phyloP scores from a whole-genome alignment of 2,113 vertebrate species.

The Eudyptes chrysolophus region DNA sequence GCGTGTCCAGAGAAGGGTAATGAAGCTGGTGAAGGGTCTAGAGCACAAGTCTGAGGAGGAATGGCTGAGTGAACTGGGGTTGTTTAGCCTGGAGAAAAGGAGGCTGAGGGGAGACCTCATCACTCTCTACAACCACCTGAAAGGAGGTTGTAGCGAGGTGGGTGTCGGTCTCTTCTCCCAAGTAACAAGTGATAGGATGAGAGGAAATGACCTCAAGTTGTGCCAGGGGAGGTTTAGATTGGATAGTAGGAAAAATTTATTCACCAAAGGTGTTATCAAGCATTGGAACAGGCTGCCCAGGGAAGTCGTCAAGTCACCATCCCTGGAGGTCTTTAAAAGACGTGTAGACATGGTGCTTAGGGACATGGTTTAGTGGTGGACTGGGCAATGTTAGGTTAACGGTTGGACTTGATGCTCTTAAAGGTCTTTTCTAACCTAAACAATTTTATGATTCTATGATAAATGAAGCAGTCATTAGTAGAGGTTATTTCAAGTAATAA shows the following conservation, averaged over 20 bases:
- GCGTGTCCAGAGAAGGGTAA: too few relatives aligned
- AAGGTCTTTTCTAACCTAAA: neutral
- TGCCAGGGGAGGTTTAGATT: neutral
- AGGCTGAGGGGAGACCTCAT: too few relatives aligned
- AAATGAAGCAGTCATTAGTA: neutral
- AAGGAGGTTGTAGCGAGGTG: too few relatives aligned
- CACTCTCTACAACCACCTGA: too few relatives aligned
- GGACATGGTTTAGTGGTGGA: neutral
- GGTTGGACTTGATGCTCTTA: neutral
- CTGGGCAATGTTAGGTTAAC: neutral
- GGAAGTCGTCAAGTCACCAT: neutral
- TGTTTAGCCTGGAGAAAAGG: too few relatives aligned
- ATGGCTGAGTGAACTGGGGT: too few relatives aligned
- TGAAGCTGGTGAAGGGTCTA: too few relatives aligned
- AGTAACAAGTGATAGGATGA: fast-evolving
- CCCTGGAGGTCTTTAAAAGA: neutral
- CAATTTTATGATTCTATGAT: neutral
- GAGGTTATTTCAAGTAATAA: neutral
- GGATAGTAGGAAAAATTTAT: neutral
- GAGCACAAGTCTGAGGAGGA: too few relatives aligned
- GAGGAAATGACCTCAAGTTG: neutral
- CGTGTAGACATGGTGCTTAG: neutral
- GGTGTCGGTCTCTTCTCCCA: too few relatives aligned
- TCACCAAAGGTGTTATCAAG: neutral
- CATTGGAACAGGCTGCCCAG: neutral